Evolutionary conservation across 1,140 invertebrate genomes (phyloP), one percentile per base, ranked within the genome.

Genomic region (Neodiprion lecontei): DNA sequence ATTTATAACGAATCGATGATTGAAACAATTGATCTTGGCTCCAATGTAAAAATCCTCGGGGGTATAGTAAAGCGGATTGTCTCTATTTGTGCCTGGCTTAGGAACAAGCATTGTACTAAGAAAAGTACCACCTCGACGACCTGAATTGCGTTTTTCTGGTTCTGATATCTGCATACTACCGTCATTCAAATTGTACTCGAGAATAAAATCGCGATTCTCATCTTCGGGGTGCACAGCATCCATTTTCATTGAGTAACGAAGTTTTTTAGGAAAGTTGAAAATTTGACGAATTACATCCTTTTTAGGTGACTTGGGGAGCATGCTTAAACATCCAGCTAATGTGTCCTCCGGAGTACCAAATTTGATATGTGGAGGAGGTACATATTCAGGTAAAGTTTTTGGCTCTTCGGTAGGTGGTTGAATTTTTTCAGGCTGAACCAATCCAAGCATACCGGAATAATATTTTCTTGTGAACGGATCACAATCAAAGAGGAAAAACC

Each of bases 381-480:
- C 70, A 73, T 76, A 75, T 72, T 79, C 50, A 12, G 72, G 67
- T 53, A 71, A 65, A 73, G 40, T 49, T 73, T 69, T 23, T 12
- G 68, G 50, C 40, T 75, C 48, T 7, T 7, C 50, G 9, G 75
- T 49, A 14, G 76, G 11, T 2, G 75, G 67, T 12, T 47, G 74
- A 9, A 83, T 77, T 69, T 40, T 85, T 68, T 49, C 77, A 69
- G 85, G 90, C 87, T 80, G 91, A 81, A 70, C 85, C 83, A 73
- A 88, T 76, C 76, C 88, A 85, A 88, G 84, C 88, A 84, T 89
- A 73, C 78, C 87, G 0, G 73, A 77, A 82, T 92, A 96, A 84
- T 95, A 97, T 74, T 91, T 92, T 81, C 95, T 91, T 0, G 96
- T 97, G 81, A 94, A 96, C 9, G 89, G 79, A 81, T 96, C 95